Evolutionary conservation across 2,797 vertebrate genomes (phyloP).

Genomic region (Rhinoraja longicauda): DNA sequence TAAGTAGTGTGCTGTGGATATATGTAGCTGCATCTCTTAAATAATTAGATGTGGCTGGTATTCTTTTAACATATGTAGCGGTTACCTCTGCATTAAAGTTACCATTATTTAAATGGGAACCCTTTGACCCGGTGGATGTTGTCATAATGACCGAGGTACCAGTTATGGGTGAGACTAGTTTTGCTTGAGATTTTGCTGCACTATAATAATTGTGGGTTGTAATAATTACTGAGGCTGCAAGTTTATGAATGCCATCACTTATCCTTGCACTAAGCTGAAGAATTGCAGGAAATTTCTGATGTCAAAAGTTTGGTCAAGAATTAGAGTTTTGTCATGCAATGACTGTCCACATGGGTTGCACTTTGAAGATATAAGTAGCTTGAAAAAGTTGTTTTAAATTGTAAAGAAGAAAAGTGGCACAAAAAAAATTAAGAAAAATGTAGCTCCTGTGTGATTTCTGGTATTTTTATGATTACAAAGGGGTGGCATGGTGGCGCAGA

Average conservation of each 20-base stretch:
- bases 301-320: not conserved
- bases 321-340: not conserved
- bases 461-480: too few relatives aligned
- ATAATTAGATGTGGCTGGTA: too few relatives aligned
- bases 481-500: too few relatives aligned
- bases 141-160: too few relatives aligned
- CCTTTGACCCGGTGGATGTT: too few relatives aligned
- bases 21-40: too few relatives aligned
- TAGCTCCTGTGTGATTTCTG: not conserved
- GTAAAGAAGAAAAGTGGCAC: not conserved
- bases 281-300: not conserved
- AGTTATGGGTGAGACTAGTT: too few relatives aligned
- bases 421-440: not conserved
- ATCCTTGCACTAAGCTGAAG: not conserved
- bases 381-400: not conserved
- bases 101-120: too few relatives aligned
- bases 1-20: too few relatives aligned
- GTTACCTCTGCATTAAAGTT: too few relatives aligned
- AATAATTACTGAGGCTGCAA: not conserved
- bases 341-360: not conserved
- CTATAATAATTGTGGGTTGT: not conserved
- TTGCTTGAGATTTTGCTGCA: too few relatives aligned
- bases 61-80: too few relatives aligned
- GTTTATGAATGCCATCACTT: not conserved
- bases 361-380: not conserved